Percentiles rank a stretch among this genome's conserved stretches.
Conservation (phyloP, 2,888 invertebrate genomes). For the Acronicta alni region DNA sequence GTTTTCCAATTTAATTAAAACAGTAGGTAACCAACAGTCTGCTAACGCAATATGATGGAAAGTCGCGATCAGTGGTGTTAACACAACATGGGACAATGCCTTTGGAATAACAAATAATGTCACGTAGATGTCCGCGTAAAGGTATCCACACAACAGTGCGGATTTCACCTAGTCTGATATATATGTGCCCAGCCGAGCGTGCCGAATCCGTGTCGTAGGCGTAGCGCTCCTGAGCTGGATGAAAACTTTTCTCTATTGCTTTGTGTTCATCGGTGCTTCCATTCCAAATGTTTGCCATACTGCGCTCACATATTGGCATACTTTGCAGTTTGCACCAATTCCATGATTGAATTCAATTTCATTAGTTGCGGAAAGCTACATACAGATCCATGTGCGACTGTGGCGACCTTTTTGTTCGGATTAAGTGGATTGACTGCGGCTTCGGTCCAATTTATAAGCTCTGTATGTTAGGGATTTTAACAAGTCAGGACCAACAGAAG, state of each 20-base stretch:
- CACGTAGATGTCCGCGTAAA: slow-evolving; percentile 47
- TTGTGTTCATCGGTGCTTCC: slow-evolving; percentile 31
- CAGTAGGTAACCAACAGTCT: slow-evolving; percentile 16
- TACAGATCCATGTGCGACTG: slow-evolving; percentile 35
- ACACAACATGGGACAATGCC: slow-evolving; percentile 49
- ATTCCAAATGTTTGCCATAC: slow-evolving; percentile 25
- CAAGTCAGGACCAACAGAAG: slow-evolving; percentile 12
- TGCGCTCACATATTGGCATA: slow-evolving; percentile 37
- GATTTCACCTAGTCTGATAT: slow-evolving; percentile 60
- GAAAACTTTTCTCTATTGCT: slow-evolving; percentile 61
- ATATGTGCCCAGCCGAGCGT: slow-evolving; percentile 61
- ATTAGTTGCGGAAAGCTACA: slow-evolving; percentile 47
- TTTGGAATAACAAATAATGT: slow-evolving; percentile 56
- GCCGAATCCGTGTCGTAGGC: slow-evolving; percentile 55
- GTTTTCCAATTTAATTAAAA: slow-evolving; percentile 27
- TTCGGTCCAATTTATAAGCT: slow-evolving; percentile 52
- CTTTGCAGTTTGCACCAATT: slow-evolving; percentile 51
- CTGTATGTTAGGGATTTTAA: slow-evolving; percentile 37
- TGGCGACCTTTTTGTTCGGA: slow-evolving; percentile 47
- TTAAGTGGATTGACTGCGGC: slow-evolving; percentile 55
- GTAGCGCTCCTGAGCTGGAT: slow-evolving; percentile 55
- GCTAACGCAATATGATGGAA: slow-evolving; percentile 48
- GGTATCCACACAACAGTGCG: slow-evolving; percentile 57
- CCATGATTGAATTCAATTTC: slow-evolving; percentile 48
- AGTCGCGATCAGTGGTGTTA: slow-evolving; percentile 56